Base-by-base conservation (phyloP, 2,113 vertebrate species). In the Cyanistes caeruleus region DNA sequence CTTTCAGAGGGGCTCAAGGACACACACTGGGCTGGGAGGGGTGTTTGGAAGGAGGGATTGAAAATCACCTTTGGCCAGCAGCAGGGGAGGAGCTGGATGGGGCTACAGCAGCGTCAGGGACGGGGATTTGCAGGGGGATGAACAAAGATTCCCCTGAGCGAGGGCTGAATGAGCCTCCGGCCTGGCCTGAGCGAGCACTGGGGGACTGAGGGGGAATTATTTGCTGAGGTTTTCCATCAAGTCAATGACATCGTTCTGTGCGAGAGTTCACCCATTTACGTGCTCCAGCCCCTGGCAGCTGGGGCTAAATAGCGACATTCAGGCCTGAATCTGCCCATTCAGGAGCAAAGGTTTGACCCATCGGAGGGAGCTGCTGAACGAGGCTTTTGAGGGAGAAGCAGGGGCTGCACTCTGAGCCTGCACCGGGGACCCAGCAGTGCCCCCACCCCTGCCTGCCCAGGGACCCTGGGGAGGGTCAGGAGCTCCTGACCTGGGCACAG, bases 271-370 rank as follows among this genome's bases (percentile, higher is more conserved):
- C 70, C 43, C 94, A 68, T 84, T 75, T 82, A 73, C 22, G 1
- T 23, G 39, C 85, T 37, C 49, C 55, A 65, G 41, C 18, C 64
- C 64, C 41, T 31, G n/a, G 89, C 96, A 95, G 92, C 93, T 97
- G 95, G 24, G 78, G 78, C 92, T 94, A 92, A 96, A 93, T 90
- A 83, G 81, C 19, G 5, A 90, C 93, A 94, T 96, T 97, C 95
- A 96, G 67, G 51, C 81, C 77, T 96, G 80, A 93, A 92, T 96
- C 90, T 74, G 80, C 81, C 59, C 80, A 85, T 95, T 95, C 64
- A 95, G 67, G 89, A 95, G 73, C 83, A 31, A 79, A 79, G 52
- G 74, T 86, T 35, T 90, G 92, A 88, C 90, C 93, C 68, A 2
- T 44, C 5, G 0, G 67, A 91, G 84, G 72, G 84, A 91, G 83